These are phyloP conservation scores for Calidris pygmaea DNA, from an alignment of 2,113 vertebrate species.

Conservation along the genomic window DNA sequence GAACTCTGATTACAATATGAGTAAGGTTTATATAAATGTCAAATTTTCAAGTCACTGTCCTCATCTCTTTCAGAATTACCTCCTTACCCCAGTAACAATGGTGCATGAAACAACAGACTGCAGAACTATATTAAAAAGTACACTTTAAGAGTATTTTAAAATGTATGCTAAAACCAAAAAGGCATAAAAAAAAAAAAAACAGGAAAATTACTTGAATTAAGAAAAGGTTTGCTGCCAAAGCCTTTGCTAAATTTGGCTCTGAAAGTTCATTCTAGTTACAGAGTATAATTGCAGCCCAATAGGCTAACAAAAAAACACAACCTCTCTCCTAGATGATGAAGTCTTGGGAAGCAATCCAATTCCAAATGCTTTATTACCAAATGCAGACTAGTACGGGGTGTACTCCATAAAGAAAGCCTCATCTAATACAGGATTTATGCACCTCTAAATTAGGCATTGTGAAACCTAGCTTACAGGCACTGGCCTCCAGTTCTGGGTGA, in stretches of 20 bases:
- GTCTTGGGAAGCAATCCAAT: constrained; percentile 9
- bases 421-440: neutral
- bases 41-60: neutral
- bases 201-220: neutral
- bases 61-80: neutral
- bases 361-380: neutral
- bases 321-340: neutral
- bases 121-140: neutral
- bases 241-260: neutral
- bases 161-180: neutral
- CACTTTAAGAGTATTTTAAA: neutral
- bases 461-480: neutral
- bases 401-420: neutral
- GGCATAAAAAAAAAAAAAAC: neutral
- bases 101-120: neutral
- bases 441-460: constrained; percentile 1
- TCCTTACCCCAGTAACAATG: neutral
- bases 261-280: neutral
- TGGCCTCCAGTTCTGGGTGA: neutral
- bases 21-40: neutral
- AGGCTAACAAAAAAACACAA: neutral
- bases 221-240: neutral
- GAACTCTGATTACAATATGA: neutral
- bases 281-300: neutral
- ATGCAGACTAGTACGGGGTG: neutral